Percentiles rank a stretch among this genome's conserved stretches.
Conservation (phyloP, 2,888 invertebrate species). For the Tachina grossa region DNA sequence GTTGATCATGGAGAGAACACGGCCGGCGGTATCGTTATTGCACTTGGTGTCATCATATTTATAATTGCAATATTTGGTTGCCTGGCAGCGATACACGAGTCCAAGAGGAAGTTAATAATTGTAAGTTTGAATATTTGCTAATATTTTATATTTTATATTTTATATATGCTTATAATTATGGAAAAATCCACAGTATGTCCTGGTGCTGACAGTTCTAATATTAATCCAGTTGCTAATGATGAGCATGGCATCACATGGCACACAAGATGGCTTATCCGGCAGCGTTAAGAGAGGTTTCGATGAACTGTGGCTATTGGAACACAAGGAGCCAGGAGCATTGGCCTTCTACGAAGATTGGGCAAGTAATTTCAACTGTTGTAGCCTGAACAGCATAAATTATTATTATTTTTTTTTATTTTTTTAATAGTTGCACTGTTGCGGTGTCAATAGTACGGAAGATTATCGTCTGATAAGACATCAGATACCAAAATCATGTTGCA, state of each 20-base stretch:
- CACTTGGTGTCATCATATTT: conserved; percentile 76
- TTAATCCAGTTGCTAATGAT: conserved; percentile 77
- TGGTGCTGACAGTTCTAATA: conserved; percentile 75
- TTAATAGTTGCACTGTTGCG: conserved; percentile 77
- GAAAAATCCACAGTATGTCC: conserved; percentile 73
- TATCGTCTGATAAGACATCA: conserved; percentile 76
- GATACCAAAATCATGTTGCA: conserved; percentile 77
- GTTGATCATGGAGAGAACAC: conserved; percentile 79
- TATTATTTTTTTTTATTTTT: neutral
- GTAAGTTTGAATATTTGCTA: conserved; percentile 72
- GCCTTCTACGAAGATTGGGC: conserved; percentile 78
- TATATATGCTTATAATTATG: neutral
- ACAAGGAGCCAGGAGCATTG: conserved; percentile 76
- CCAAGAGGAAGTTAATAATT: conserved; percentile 74
- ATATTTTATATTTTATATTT: neutral
- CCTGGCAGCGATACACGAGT: conserved; percentile 78
- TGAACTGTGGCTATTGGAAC: conserved; percentile 76
- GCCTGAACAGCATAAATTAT: neutral
- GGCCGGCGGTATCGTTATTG: conserved; percentile 78
- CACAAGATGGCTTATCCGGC: conserved; percentile 78
- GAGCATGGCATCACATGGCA: conserved; percentile 80
- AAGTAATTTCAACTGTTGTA: neutral
- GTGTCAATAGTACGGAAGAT: conserved; percentile 77
- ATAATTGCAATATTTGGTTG: conserved; percentile 78
- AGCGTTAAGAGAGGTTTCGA: conserved; percentile 79